Evolutionary conservation across 2,888 invertebrate species (phyloP).

Genomic region (Polydrusus pterygomalis): DNA sequence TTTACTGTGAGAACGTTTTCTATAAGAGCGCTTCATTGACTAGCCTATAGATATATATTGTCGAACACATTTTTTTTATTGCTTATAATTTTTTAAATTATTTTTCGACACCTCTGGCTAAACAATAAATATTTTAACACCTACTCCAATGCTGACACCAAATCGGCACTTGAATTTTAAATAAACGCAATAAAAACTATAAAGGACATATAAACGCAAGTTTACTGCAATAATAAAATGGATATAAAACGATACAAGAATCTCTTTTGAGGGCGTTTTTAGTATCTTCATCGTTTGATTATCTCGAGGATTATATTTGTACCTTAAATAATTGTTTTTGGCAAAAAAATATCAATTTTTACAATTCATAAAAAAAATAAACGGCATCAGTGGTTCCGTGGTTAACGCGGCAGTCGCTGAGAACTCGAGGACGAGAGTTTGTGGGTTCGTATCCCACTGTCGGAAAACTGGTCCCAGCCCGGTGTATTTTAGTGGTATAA

Average conservation of each 20-base stretch:
- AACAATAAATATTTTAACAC: conserved; percentile 49
- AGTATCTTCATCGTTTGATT: not conserved
- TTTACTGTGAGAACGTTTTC: too few relatives aligned
- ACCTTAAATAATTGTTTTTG: not conserved
- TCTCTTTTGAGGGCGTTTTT: not conserved
- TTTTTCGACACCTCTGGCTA: conserved; percentile 44
- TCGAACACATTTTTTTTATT: not conserved
- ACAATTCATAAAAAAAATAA: too few relatives aligned
- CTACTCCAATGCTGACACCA: conserved; percentile 43
- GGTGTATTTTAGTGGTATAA: too few relatives aligned
- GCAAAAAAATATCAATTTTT: not conserved
- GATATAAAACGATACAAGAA: conserved; percentile 35
- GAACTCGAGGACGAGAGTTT: too few relatives aligned
- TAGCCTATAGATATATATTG: too few relatives aligned
- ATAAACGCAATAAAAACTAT: conserved; percentile 52
- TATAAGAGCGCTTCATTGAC: too few relatives aligned
- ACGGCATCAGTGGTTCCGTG: too few relatives aligned
- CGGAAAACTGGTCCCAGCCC: too few relatives aligned
- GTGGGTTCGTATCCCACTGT: too few relatives aligned
- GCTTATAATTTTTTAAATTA: conserved; percentile 8
- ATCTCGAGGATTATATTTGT: not conserved
- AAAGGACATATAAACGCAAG: conserved; percentile 50
- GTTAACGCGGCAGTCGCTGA: too few relatives aligned
- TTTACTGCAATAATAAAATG: conserved; percentile 54
- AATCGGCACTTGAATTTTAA: conserved; percentile 54